Base-by-base conservation (phyloP, 1,140 invertebrate genomes). In the Atta cephalotes region DNA sequence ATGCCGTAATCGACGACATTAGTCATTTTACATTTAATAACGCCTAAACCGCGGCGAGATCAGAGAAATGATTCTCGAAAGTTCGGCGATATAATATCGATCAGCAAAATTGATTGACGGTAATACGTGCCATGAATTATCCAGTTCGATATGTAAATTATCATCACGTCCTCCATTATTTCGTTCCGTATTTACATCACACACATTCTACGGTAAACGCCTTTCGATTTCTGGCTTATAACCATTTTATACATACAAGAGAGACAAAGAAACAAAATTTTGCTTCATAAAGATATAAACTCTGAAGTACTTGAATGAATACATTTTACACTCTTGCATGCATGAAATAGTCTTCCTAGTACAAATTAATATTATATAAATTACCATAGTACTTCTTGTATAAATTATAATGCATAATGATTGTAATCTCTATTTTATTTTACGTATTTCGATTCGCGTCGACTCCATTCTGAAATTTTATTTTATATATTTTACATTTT, bases 1-100 rank as follows among this genome's bases (percentile, higher is more conserved):
- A 10, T 16, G 60, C 49, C 79, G 21, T 76, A 87, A 81, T 78
- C 78, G 45, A 68, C 45, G 56, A 18, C 89, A 91, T 85, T 56
- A 89, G 49, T 89, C 87, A 90, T 91, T 90, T 90, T 81, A 76
- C 87, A 62, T 91, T 91, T 93, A 89, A 92, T 92, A 89, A 88
- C 51, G 51, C 1, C 66, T 53, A n/a, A 72, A 84, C 16, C 60
- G 28, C 88, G 79, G 16, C 16, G 18, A 65, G 45, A 49, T 4
- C 45, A n/a, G 76, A 76, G 14, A 58, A 72, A 86, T 53, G 60
- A 87, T 84, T 28, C 88, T 53, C 70, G 78, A 87, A 89, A 79
- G 74, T 65, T 70, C 51, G 53, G 10, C 45, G 63, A 31, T 58
- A 62, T 87, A 16, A 4, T 86, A 87, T 90, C 80, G 87, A 84